phyloP scores from a whole-genome alignment of 2,888 invertebrate genomes.

The Salpingus planirostris region DNA sequence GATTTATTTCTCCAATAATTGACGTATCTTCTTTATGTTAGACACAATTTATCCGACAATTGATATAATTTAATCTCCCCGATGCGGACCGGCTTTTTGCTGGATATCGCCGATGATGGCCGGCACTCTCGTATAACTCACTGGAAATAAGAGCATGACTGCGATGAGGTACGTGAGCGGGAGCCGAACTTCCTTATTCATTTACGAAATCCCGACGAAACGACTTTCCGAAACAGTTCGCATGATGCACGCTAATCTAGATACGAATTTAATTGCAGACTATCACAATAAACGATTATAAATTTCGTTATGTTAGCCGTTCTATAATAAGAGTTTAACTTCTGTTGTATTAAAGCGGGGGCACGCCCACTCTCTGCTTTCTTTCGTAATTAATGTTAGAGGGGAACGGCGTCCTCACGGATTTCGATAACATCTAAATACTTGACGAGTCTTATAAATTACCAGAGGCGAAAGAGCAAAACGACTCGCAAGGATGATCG shows the following conservation, averaged over 20 bases:
- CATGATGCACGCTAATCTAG: neutral
- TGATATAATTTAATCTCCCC: slow-evolving; percentile 31
- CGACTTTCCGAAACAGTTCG: neutral
- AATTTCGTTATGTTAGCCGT: neutral
- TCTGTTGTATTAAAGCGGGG: slow-evolving; percentile 25
- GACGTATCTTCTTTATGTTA: slow-evolving; percentile 32
- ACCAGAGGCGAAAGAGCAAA: too few relatives aligned
- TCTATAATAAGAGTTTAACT: slow-evolving; percentile 18
- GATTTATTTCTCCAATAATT: slow-evolving; percentile 32
- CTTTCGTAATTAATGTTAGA: slow-evolving; percentile 26
- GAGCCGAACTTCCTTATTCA: neutral
- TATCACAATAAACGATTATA: neutral
- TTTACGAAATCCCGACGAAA: neutral
- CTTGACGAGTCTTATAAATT: too few relatives aligned
- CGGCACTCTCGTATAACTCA: too few relatives aligned
- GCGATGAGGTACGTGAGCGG: slow-evolving; percentile 1
- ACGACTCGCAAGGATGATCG: too few relatives aligned
- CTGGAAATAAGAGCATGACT: slow-evolving; percentile 4
- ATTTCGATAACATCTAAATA: slow-evolving; percentile 12
- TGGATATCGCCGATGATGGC: slow-evolving; percentile 3
- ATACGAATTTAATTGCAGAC: slow-evolving; percentile 8
- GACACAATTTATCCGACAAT: slow-evolving; percentile 27
- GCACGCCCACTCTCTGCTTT: slow-evolving; percentile 27
- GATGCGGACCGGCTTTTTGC: slow-evolving; percentile 14
- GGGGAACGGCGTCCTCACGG: slow-evolving; percentile 21